A percentile compares a stretch with the other conserved stretches of the same genome.
Evolutionary conservation across 2,113 vertebrate genomes (phyloP).

Genomic region (Burhinus bistriatus): DNA sequence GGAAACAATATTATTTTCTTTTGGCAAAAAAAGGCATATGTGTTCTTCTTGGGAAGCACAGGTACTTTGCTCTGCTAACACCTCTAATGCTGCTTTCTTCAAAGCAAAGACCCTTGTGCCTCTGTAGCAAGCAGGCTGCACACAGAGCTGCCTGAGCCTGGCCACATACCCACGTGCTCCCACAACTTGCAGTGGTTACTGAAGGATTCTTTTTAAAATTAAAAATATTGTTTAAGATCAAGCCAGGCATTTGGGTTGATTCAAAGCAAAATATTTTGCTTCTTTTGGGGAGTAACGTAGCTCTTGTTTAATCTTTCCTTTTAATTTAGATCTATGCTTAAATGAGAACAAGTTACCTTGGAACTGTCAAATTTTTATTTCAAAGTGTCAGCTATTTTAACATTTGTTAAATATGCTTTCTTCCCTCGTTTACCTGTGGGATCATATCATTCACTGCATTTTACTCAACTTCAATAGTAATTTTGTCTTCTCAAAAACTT

Average conservation of each 20-base stretch:
- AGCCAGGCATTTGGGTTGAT: not conserved
- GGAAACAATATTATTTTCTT: not conserved
- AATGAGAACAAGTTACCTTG: not conserved
- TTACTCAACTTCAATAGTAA: not conserved
- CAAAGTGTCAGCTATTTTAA: not conserved
- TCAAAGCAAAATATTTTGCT: not conserved
- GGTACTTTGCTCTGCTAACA: not conserved
- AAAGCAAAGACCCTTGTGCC: not conserved
- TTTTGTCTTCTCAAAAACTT: not conserved
- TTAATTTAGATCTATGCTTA: not conserved
- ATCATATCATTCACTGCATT: not conserved
- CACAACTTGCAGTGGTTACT: fast-evolving
- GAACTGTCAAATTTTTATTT: not conserved
- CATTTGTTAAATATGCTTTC: not conserved
- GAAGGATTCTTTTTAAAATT: not conserved
- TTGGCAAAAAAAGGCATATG: not conserved
- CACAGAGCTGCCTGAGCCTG: not conserved
- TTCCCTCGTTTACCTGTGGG: not conserved
- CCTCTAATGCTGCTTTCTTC: not conserved
- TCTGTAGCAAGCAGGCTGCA: not conserved
- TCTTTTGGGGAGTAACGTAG: not conserved
- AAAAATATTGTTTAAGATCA: not conserved
- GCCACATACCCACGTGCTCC: not conserved
- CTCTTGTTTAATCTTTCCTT: not conserved
- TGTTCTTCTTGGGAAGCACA: not conserved